Conservation (phyloP, 2,888 invertebrate species). For the Tupiocoris notatus region DNA sequence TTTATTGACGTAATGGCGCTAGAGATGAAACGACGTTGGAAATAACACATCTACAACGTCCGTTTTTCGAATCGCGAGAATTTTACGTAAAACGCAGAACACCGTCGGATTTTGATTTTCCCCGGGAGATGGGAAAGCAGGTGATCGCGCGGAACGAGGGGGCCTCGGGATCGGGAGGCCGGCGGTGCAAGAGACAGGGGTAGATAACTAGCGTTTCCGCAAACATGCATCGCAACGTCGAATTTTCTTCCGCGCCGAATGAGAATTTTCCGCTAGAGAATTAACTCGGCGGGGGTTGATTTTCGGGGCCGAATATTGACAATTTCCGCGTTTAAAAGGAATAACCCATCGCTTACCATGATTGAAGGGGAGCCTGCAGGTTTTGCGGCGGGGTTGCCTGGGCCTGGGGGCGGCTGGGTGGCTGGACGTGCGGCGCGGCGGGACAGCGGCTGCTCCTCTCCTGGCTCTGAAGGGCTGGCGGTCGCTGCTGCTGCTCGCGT, state of each 20-base stretch:
- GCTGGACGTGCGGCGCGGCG: neutral
- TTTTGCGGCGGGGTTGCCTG: conserved; percentile 11
- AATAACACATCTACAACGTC: no score
- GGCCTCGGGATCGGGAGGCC: neutral
- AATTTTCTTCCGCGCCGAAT: no score
- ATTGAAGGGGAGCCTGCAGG: conserved; percentile 30
- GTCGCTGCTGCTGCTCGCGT: conserved; percentile 40
- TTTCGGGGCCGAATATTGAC: no score
- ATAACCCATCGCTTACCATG: conserved; percentile 30
- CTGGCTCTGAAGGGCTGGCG: conserved; percentile 5
- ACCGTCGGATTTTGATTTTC: no score
- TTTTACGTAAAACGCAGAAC: no score
- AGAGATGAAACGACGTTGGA: no score
- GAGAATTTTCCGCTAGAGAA: no score
- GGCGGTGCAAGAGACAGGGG: no score
- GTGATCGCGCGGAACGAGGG: neutral
- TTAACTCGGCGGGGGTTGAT: no score
- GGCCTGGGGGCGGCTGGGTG: neutral
- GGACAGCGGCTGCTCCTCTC: neutral
- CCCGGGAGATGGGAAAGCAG: neutral
- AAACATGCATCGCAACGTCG: neutral
- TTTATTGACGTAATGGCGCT: neutral
- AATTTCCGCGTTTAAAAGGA: no score
- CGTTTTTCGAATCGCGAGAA: no score
- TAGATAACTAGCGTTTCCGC: neutral